Percentiles rank a stretch among this genome's conserved stretches.
phyloP scores from a whole-genome alignment of 2,113 vertebrate species.

The Siniperca chuatsi region DNA sequence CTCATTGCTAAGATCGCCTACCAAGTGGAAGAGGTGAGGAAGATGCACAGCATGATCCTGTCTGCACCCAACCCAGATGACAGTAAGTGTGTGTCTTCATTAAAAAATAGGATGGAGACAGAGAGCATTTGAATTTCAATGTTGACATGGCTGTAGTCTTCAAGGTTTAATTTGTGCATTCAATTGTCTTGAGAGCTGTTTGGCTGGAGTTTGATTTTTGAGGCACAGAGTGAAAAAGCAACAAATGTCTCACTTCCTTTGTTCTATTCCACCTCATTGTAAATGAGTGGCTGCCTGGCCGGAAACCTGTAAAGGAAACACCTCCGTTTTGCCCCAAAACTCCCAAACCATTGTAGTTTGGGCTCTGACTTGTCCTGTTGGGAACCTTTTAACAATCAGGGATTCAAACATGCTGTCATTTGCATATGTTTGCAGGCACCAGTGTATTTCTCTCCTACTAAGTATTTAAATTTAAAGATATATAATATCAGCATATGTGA shows the following conservation, averaged over 20 bases:
- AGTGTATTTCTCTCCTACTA: not conserved
- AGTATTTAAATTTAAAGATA: not conserved
- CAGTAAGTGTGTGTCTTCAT: slow-evolving; percentile 83
- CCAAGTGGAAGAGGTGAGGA: slow-evolving; percentile 93
- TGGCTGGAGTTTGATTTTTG: slow-evolving; percentile 6
- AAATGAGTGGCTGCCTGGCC: slow-evolving; percentile 30
- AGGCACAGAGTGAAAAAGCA: slow-evolving; percentile 15
- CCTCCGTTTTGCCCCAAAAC: slow-evolving; percentile 4
- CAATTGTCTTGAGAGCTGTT: not conserved
- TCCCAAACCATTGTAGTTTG: slow-evolving; percentile 9
- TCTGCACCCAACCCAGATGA: slow-evolving; percentile 94
- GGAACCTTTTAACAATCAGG: not conserved
- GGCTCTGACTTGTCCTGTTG: slow-evolving; percentile 5
- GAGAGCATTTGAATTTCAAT: not conserved
- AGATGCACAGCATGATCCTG: slow-evolving; percentile 94
- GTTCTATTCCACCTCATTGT: slow-evolving; percentile 37
- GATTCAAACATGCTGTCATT: slow-evolving; percentile 10
- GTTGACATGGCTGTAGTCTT: not conserved
- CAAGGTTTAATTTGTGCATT: not conserved
- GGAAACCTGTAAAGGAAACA: slow-evolving; percentile 67
- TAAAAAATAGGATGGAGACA: not conserved
- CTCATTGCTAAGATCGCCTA: slow-evolving; percentile 88
- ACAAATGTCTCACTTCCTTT: slow-evolving; percentile 58
- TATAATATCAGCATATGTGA: not conserved
- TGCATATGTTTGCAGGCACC: not conserved